Conservation (phyloP, 2,888 invertebrate genomes). For the Busseola fusca region DNA sequence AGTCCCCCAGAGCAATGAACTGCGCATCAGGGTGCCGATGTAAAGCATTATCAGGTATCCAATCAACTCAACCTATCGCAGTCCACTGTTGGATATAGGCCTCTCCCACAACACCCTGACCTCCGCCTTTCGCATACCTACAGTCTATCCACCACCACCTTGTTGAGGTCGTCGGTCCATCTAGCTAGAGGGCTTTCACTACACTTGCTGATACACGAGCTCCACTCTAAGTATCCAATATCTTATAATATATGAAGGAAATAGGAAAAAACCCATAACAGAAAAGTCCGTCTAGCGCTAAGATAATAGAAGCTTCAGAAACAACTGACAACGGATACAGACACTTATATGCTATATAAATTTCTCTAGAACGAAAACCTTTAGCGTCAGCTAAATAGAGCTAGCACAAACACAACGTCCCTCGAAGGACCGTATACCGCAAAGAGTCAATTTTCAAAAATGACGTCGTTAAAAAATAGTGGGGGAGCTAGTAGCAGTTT, state of each 20-base stretch:
- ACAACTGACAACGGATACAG: background rate
- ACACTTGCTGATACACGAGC: background rate
- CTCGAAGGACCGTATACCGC: slow-evolving; percentile 54
- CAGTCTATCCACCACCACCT: background rate
- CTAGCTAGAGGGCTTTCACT: background rate
- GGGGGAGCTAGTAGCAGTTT: slow-evolving; percentile 76
- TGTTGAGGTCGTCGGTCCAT: background rate
- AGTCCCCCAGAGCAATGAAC: too few species aligned
- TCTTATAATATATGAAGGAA: background rate
- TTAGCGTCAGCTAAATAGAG: slow-evolving; percentile 38
- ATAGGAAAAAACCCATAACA: background rate
- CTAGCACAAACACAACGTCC: slow-evolving; percentile 14
- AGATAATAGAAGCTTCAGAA: background rate
- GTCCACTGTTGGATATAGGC: background rate
- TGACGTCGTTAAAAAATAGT: slow-evolving; percentile 82
- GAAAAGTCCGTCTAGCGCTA: background rate
- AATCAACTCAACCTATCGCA: background rate
- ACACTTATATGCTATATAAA: slow-evolving; percentile 1
- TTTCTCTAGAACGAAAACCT: slow-evolving; percentile 24
- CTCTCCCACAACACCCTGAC: background rate
- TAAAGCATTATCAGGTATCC: background rate
- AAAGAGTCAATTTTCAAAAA: slow-evolving; percentile 78
- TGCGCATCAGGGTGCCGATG: too few species aligned
- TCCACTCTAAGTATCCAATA: background rate
- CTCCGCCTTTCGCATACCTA: background rate